phyloP scores from a whole-genome alignment of 2,113 vertebrate genomes.

The Leucoraja erinaceus region DNA sequence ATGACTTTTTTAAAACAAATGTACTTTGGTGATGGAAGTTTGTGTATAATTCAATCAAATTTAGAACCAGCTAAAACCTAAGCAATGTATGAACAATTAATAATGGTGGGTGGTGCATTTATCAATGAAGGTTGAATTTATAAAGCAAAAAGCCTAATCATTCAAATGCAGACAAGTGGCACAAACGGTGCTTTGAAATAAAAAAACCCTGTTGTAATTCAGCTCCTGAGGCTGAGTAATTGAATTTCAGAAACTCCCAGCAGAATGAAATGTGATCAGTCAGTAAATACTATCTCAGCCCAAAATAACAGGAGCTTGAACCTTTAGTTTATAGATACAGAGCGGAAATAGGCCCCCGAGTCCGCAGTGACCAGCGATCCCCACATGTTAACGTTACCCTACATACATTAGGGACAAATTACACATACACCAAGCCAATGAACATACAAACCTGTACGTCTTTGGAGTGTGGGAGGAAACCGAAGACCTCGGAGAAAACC shows the following conservation, averaged over 20 bases:
- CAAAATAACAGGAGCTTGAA: neutral
- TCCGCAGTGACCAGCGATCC: no score
- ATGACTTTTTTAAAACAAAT: neutral
- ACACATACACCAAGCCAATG: no score
- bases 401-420: no score
- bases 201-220: neutral
- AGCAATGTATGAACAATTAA: neutral
- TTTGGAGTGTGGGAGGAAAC: no score
- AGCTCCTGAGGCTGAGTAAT: neutral
- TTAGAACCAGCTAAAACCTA: neutral
- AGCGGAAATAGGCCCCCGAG: no score
- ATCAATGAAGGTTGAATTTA: neutral
- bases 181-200: neutral
- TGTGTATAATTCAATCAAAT: neutral
- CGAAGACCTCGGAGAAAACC: no score
- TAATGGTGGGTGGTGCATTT: neutral
- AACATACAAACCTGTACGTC: no score
- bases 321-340: neutral
- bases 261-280: neutral
- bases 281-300: neutral
- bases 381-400: no score
- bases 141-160: no score
- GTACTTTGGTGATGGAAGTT: neutral
- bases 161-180: neutral
- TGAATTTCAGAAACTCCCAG: conserved; percentile 1